These are phyloP conservation scores for Drosophila limbata DNA, from an alignment of 2,888 invertebrate species.

Conservation along the genomic window DNA sequence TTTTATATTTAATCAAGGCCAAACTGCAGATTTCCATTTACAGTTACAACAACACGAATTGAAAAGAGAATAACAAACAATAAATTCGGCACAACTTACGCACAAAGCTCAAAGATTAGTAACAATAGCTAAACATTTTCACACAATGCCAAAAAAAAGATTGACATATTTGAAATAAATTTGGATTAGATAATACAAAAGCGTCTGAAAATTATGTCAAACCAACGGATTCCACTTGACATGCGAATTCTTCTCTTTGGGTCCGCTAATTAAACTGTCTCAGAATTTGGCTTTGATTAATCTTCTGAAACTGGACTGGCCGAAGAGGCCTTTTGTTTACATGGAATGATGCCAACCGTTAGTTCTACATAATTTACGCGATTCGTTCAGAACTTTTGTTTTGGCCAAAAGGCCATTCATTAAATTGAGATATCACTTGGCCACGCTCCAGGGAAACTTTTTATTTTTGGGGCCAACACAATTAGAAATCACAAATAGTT, in stretches of 20 bases:
- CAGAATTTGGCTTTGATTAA: constrained; percentile 44
- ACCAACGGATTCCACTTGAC: constrained; percentile 20
- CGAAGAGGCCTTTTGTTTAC: constrained; percentile 27
- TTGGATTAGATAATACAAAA: constrained; percentile 51
- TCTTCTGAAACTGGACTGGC: constrained; percentile 5
- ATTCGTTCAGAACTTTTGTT: constrained; percentile 29
- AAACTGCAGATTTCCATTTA: constrained; percentile 68
- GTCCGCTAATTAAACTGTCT: constrained; percentile 54
- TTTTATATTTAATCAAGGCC: constrained; percentile 55
- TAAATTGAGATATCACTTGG: constrained; percentile 29
- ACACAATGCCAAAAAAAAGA: constrained; percentile 25
- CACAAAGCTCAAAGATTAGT: constrained; percentile 12
- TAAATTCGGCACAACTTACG: constrained; percentile 32
- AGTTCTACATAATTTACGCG: constrained; percentile 52
- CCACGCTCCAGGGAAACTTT: constrained; percentile 45
- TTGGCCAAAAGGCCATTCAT: constrained; percentile 11
- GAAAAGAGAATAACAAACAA: constrained; percentile 31
- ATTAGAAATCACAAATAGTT: constrained; percentile 51
- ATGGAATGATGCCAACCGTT: constrained; percentile 66
- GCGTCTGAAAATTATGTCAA: constrained; percentile 55
- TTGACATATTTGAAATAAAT: constrained; percentile 28
- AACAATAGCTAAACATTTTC: constrained; percentile 38
- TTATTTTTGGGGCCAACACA: constrained; percentile 33
- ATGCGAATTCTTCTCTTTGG: constrained; percentile 53
- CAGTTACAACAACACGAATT: constrained; percentile 51